Evolutionary conservation across 2,888 invertebrate species (phyloP).

Genomic region (Zygothrica quintamaculata): DNA sequence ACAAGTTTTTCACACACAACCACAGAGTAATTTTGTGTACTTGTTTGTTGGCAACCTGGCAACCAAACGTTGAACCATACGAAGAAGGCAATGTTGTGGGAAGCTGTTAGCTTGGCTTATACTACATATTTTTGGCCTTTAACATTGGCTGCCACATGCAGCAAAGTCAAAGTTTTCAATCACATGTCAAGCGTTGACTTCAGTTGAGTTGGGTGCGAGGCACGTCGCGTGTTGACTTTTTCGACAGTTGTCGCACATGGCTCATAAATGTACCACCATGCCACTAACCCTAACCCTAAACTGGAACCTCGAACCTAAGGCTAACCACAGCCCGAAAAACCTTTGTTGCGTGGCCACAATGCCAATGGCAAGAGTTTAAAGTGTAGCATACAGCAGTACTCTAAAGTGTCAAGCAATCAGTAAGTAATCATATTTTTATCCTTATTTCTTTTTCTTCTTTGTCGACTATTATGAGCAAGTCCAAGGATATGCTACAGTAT

Average conservation of each 20-base stretch:
- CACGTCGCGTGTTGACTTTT: conserved; percentile 62
- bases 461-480: conserved; percentile 16
- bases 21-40: conserved; percentile 47
- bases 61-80: not conserved
- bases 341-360: conserved; percentile 68
- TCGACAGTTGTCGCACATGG: conserved; percentile 77
- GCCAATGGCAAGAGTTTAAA: conserved; percentile 37
- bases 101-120: conserved; percentile 2
- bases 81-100: not conserved
- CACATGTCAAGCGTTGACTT: conserved; percentile 76
- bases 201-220: conserved; percentile 56
- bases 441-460: conserved; percentile 2
- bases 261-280: conserved; percentile 72
- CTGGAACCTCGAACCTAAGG: conserved; percentile 1
- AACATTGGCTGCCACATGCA: conserved; percentile 61
- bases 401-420: conserved; percentile 55
- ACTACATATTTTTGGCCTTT: conserved; percentile 26
- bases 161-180: conserved; percentile 81
- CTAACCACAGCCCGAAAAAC: conserved; percentile 63
- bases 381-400: conserved; percentile 11
- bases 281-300: not conserved
- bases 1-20: conserved; percentile 52
- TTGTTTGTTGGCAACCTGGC: conserved; percentile 31
- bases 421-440: conserved; percentile 39
- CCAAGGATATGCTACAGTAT: conserved; percentile 47